Base-by-base conservation (phyloP, 2,888 invertebrate species). In the Thereva nobilitata region DNA sequence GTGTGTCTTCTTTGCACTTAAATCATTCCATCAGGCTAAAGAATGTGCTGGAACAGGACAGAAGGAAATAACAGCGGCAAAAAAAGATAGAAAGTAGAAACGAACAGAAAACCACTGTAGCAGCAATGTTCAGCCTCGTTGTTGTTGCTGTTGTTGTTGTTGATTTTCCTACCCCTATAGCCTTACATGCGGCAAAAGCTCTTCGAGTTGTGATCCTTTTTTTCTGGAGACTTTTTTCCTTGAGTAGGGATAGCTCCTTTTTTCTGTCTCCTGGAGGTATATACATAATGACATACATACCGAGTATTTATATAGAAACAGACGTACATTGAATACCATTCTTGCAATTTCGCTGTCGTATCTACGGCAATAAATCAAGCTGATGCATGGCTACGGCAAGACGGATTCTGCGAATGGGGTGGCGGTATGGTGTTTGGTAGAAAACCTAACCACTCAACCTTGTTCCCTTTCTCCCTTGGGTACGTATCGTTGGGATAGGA, bases 311-410 rank as follows among this genome's bases (percentile, higher is more conserved):
- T 41, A 56, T 50, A 66, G 23, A 50, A 47, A 50, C 41, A 57
- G 42, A 66, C 57, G 41, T 40, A 56, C 40, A 65, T 65, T 67
- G 69, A 67, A 69, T 70, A 70, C 67, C 68, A 71, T 70, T 72
- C 71, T 71, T 72, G 71, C 72, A 70, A 72, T 70, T 72, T 72
- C 66, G 67, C 71, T 71, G 71, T 72, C 72, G 72, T 71, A 71
- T 72, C 71, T 71, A 56, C 47, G 40, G 45, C 57, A 64, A 72
- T 72, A 72, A 72, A 72, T 72, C 72, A 72, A 70, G 70, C 70
- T 72, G 72, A 72, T 72, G 71, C 71, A 72, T 72, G 70, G 71
- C 72, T 67, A 70, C 70, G 69, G 72, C 67, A 72, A 72, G 71
- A 72, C 70, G 67, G 70, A 72, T 72, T 70, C 70, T 72, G 70